These are phyloP conservation scores for Chelmon rostratus DNA, from an alignment of 2,797 vertebrate species.

Conservation along the genomic window DNA sequence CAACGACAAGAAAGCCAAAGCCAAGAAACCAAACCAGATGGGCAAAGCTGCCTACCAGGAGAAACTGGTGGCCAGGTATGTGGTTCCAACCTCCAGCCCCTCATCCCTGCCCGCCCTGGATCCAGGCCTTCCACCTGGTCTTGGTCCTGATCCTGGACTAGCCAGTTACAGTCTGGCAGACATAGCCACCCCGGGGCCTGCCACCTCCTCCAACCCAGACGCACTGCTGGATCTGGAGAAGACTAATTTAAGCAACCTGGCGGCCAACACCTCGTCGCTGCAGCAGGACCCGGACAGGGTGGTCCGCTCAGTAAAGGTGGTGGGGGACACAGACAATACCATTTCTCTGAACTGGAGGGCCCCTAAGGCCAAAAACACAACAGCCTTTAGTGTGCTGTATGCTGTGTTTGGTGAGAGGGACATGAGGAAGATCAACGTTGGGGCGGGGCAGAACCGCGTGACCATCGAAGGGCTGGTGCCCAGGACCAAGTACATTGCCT, in stretches of 20 bases:
- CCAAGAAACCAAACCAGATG: slow-evolving; percentile 77
- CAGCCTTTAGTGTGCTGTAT: slow-evolving; percentile 93
- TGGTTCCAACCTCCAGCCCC: slow-evolving; percentile 81
- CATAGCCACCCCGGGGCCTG: slow-evolving; percentile 67
- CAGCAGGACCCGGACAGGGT: slow-evolving; percentile 88
- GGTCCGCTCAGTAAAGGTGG: slow-evolving; percentile 93
- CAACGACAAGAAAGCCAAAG: slow-evolving; percentile 82
- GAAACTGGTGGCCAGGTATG: slow-evolving; percentile 88
- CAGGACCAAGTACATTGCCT: slow-evolving; percentile 96
- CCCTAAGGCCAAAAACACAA: slow-evolving; percentile 90
- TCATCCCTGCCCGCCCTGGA: slow-evolving; percentile 62
- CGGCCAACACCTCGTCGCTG: slow-evolving; percentile 86
- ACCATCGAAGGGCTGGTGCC: slow-evolving; percentile 92
- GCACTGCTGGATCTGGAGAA: slow-evolving; percentile 84
- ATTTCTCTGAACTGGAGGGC: slow-evolving; percentile 95
- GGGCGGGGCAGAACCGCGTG: slow-evolving; percentile 91
- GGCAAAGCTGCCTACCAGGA: slow-evolving; percentile 91
- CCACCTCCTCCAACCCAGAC: slow-evolving; percentile 67
- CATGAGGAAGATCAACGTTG: slow-evolving; percentile 92
- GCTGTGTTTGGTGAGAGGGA: slow-evolving; percentile 93
- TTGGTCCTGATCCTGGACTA: slow-evolving; percentile 66
- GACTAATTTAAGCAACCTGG: slow-evolving; percentile 86
- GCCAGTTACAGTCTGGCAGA: slow-evolving; percentile 77
- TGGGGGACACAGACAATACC: slow-evolving; percentile 94
- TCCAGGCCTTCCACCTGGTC: slow-evolving; percentile 59